Conservation (phyloP, 2,113 vertebrate genomes). For the Scartelaos histophorus region DNA sequence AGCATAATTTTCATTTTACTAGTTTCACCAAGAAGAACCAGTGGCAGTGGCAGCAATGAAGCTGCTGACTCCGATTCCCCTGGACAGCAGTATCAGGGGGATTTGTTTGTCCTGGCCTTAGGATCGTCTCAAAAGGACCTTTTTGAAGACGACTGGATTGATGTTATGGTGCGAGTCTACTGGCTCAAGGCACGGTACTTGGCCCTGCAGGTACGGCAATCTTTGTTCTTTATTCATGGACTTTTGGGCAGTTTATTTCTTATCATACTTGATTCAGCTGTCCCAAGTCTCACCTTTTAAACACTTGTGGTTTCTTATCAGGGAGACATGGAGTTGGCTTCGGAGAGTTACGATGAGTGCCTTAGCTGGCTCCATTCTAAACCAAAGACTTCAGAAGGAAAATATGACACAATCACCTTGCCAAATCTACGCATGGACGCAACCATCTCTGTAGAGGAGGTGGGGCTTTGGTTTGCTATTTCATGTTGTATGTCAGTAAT, state of each 20-base stretch:
- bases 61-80: slow-evolving; percentile 84
- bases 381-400: slow-evolving; percentile 64
- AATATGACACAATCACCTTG: slow-evolving; percentile 77
- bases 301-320: slow-evolving; percentile 49
- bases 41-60: slow-evolving; percentile 68
- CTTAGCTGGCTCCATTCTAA: slow-evolving; percentile 85
- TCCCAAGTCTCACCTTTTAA: not conserved
- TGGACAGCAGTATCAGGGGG: slow-evolving; percentile 86
- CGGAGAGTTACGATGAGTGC: slow-evolving; percentile 94
- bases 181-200: slow-evolving; percentile 94
- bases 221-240: not conserved
- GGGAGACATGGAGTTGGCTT: slow-evolving; percentile 97
- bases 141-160: slow-evolving; percentile 87
- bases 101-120: slow-evolving; percentile 87
- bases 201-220: slow-evolving; percentile 83
- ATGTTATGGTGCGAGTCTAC: slow-evolving; percentile 88
- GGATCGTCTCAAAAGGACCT: slow-evolving; percentile 89
- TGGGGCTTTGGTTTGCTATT: slow-evolving; percentile 37
- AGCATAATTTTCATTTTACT: slow-evolving; percentile 16
- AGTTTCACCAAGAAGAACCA: slow-evolving; percentile 87
- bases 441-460: slow-evolving; percentile 91
- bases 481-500: not conserved
- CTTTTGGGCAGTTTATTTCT: not conserved
- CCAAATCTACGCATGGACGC: slow-evolving; percentile 90
- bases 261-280: not conserved